Conservation (phyloP, 2,113 vertebrate genomes). For the Rhea americana region DNA sequence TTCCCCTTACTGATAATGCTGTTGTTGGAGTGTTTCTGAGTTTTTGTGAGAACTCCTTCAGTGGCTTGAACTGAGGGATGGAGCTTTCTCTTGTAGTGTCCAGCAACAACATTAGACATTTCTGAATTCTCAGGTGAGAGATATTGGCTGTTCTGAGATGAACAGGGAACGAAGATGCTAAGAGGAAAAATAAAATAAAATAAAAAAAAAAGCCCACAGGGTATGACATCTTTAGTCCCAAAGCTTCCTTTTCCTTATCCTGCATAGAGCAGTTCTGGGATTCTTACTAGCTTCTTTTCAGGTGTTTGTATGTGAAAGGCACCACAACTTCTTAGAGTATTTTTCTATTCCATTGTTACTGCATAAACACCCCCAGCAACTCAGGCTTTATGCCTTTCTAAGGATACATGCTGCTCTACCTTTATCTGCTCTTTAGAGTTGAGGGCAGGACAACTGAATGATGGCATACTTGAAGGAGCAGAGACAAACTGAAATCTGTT, state of each 20-base stretch:
- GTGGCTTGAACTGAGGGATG: not conserved
- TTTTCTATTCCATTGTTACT: not conserved
- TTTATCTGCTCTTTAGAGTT: not conserved
- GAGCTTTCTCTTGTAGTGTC: not conserved
- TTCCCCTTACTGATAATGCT: not conserved
- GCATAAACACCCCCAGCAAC: not conserved
- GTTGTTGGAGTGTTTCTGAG: not conserved
- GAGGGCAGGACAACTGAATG: not conserved
- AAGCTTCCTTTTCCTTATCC: not conserved
- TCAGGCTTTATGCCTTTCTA: not conserved
- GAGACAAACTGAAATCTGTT: not conserved
- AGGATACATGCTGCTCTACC: not conserved
- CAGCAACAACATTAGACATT: not conserved
- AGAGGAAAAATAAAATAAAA: not conserved
- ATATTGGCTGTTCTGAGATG: not conserved
- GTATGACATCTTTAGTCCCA: not conserved
- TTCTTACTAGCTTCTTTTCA: not conserved
- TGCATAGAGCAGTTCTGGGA: not conserved
- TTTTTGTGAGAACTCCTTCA: not conserved
- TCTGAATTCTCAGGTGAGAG: not conserved
- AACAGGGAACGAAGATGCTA: not conserved
- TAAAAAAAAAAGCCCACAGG: not conserved
- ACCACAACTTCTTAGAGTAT: not conserved
- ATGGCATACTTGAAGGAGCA: not conserved
- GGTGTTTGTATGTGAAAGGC: not conserved